Conservation (phyloP, 2,113 vertebrate genomes). For the Oenanthe melanoleuca region DNA sequence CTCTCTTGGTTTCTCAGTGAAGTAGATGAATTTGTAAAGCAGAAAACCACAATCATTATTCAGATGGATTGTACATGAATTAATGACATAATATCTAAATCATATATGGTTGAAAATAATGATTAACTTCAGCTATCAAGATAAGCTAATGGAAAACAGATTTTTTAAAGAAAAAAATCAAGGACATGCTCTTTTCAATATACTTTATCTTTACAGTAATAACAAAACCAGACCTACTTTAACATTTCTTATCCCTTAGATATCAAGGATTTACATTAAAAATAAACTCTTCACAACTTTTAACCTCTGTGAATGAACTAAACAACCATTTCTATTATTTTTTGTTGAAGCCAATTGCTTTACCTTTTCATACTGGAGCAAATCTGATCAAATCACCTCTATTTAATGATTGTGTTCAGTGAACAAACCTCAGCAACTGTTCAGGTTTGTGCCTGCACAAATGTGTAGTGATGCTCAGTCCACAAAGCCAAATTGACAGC, state of each 20-base stretch:
- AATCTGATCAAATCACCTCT: not conserved
- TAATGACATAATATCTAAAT: slow-evolving; percentile 92
- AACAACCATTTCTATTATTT: slow-evolving; percentile 19
- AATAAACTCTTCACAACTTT: slow-evolving; percentile 54
- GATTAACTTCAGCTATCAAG: slow-evolving; percentile 83
- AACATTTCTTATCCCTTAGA: slow-evolving; percentile 53
- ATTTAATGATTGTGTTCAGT: not conserved
- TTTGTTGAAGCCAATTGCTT: not conserved
- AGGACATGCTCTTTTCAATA: slow-evolving; percentile 64
- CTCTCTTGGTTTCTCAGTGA: slow-evolving; percentile 84
- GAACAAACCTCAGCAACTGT: not conserved
- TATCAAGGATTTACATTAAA: slow-evolving; percentile 56
- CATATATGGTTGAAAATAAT: slow-evolving; percentile 85
- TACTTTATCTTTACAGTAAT: slow-evolving; percentile 75
- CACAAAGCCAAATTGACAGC: not conserved
- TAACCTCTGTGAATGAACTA: slow-evolving; percentile 9
- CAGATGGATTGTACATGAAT: slow-evolving; percentile 87
- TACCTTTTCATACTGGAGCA: not conserved
- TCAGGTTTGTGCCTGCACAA: not conserved
- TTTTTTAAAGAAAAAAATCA: slow-evolving; percentile 56
- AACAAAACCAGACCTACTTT: slow-evolving; percentile 74
- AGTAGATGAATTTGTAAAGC: slow-evolving; percentile 88
- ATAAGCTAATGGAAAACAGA: slow-evolving; percentile 85
- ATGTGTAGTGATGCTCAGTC: not conserved
- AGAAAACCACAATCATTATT: slow-evolving; percentile 88